Evolutionary conservation across 2,113 vertebrate genomes (phyloP), one percentile per base, ranked within the genome.

Genomic region (Ahaetulla prasina): DNA sequence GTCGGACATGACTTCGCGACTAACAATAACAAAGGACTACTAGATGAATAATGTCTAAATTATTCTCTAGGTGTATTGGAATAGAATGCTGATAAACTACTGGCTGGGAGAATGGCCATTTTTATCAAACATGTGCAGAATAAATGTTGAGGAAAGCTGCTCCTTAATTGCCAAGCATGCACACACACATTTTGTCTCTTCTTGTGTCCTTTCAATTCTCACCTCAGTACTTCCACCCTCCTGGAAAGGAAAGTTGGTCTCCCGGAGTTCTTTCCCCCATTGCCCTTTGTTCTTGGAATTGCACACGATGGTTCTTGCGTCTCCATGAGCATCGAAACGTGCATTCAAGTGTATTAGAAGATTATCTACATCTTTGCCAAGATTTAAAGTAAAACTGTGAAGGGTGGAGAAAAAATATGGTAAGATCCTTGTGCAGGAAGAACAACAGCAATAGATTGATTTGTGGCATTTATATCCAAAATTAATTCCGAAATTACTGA

Each of bases 271-370:
- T 0, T 96, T 22, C 0, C 98, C 99, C 98, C 99, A 99, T 60
- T 96, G 94, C 3, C 98, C 98, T 0, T 87, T 96, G 4, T 95
- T 95, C 97, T 96, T 98, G 12, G 98, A 98, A 97, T 99, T 99
- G 94, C 98, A 99, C 88, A 99, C 98, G 0, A 99, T 97, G 74
- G 98, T 98, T 22, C 97, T 96, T 88, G 96, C 95, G 11, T 99
- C 98, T 0, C 95, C 91, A 0, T 98, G 97, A 8, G 97, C 96
- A 1, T 98, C 94, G 94, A 99, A 99, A 85, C 98, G 98, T 5
- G 98, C 98, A 85, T 99, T 99, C 92, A 99, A 98, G 95, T 99
- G 99, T 88, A 99, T 95, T 0, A 97, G 97, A 0, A 99, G 23
- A 50, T 98, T 95, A 1, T 98, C 95, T 12, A 85, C 22, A 88